Evolutionary conservation across 2,113 vertebrate genomes (phyloP), one percentile per base, ranked within the genome.

Genomic region (Copsychus sechellarum): DNA sequence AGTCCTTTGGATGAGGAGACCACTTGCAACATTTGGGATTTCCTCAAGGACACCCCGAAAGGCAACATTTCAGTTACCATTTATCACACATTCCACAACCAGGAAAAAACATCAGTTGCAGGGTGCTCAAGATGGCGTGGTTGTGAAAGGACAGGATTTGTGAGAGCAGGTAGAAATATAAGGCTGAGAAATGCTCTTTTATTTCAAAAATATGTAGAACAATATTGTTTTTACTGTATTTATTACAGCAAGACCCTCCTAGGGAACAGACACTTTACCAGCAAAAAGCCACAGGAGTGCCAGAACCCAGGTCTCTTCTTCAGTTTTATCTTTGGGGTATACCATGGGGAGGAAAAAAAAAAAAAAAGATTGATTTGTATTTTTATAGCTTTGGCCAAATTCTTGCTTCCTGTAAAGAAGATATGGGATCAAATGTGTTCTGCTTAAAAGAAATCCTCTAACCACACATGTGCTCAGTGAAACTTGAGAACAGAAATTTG

Each of bases 341-440:
- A 56, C 9, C 24, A 42, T 60, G 12, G 14, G 0, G 2, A 14
- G 1, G 2, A 3, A 14, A 31, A 34, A 20, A 3, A 14, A 31
- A 34, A 20, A 36, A 29, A 5, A 36, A 66, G 1, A 1, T 54
- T 17, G 4, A 42, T 54, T 65, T 42, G 7, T n/a, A 34, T 53
- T 83, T 86, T 74, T 67, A 50, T 11, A 43, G 12, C 6, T 70
- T 80, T 70, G 47, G 19, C 28, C 16, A 81, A 42, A 58, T 40
- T 67, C 26, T 81, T 57, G 2, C 16, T 74, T 87, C 74, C 16
- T 64, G 3, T 67, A 43, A 65, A 5, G 42, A 54, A 42, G 7
- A 16, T 18, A 80, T 3, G 5, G 12, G 9, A 45, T 54, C 53
- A 84, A n/a, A 12, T 29, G 47, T 70, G 45, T 56, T 71, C 14